phyloP scores from a whole-genome alignment of 2,113 vertebrate genomes.

The Strix uralensis region DNA sequence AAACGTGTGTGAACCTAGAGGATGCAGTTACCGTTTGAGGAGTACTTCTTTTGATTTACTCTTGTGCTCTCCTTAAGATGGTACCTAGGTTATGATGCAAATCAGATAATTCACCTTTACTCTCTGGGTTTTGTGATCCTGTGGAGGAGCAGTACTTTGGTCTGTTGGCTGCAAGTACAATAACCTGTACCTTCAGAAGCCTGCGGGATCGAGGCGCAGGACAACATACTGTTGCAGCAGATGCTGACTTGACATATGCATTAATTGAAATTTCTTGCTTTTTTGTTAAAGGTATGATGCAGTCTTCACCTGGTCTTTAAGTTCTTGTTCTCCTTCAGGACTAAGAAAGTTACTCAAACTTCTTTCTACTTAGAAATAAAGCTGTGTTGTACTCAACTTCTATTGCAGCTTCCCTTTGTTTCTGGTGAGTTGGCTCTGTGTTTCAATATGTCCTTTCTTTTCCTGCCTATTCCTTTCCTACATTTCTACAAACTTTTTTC shows the following conservation, averaged over 20 bases:
- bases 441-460: not conserved
- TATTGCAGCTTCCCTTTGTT: not conserved
- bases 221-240: not conserved
- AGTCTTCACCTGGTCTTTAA: not conserved
- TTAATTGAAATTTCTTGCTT: not conserved
- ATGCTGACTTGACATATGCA: not conserved
- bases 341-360: not conserved
- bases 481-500: not conserved
- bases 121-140: not conserved
- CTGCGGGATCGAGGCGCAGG: not conserved
- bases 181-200: not conserved
- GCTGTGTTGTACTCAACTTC: not conserved
- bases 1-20: not conserved
- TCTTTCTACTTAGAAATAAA: not conserved
- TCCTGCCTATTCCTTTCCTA: not conserved
- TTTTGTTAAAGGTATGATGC: not conserved
- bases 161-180: not conserved
- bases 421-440: not conserved
- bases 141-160: not conserved
- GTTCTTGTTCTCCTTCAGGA: not conserved
- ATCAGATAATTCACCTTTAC: not conserved
- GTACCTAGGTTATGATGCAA: not conserved
- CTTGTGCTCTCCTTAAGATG: not conserved
- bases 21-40: not conserved
- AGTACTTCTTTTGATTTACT: not conserved